Base-by-base conservation (phyloP, 2,113 vertebrate genomes). In the Seriola aureovittata region DNA sequence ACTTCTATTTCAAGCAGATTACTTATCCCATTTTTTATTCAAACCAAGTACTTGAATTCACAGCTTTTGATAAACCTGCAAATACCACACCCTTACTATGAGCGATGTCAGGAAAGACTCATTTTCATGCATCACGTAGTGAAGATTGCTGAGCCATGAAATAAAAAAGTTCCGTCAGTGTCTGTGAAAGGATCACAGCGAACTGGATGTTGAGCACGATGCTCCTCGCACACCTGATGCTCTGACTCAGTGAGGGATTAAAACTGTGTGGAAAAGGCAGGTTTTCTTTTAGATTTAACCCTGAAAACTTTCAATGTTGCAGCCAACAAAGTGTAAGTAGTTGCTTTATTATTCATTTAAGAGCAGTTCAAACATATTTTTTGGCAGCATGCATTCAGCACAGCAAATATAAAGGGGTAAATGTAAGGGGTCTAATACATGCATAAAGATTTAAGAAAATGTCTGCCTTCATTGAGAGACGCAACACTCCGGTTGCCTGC, bases 131-230 rank as follows among this genome's bases (percentile, higher is more conserved):
- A 67, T 78, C 74, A 34, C 38, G 0, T 36, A 8, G 69, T 5
- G 44, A 60, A 59, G 54, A 55, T 36, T 21, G 80, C 85, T 73
- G 90, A 90, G 79, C 69, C 82, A 13, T 84, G 86, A 81, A 75
- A 87, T 89, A 71, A 73, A 78, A 64, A 17, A 83, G 42, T 82
- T 77, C 57, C 2, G 50, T 58, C 36, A n/a, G 54, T n/a, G 46
- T 78, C 25, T 73, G 80, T 63, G 40, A 82, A 71, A 58, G 36
- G 4, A 73, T 52, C 2, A 13, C 44, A 36, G 75, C 16, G 84
- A 78, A 81, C 59, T 70, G 25, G 48, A 75, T 32, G 54, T 77
- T 34, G 19, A 75, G 64, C 81, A 48, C 0, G 52, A 60, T 34
- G 57, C 75, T 48, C n/a, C 11, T 5, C 5, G 48, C 64, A 76